Evolutionary conservation across 2,888 invertebrate species (phyloP).

Genomic region (Hecatera dysodea): DNA sequence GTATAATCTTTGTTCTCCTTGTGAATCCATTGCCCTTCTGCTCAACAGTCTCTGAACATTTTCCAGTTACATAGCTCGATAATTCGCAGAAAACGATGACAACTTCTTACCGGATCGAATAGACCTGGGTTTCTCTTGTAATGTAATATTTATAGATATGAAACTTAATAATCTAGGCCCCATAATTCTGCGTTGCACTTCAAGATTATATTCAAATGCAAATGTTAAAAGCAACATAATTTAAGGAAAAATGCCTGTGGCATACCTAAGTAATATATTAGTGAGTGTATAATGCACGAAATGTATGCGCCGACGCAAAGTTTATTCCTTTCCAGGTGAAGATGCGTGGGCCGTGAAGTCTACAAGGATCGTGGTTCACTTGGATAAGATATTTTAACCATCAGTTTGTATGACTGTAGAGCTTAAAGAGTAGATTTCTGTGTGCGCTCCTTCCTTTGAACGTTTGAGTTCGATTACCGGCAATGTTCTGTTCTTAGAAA

Average conservation of each 20-base stretch:
- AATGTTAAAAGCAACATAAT: constrained; percentile 68
- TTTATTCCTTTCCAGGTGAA: constrained; percentile 76
- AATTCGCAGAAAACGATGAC: constrained; percentile 54
- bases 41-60: constrained; percentile 23
- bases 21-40: constrained; percentile 2
- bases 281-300: constrained; percentile 75
- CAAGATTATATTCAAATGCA: constrained; percentile 67
- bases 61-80: constrained; percentile 40
- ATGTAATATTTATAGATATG: constrained; percentile 54
- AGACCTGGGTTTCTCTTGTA: constrained; percentile 40
- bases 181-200: constrained; percentile 61
- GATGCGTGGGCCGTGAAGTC: constrained; percentile 79
- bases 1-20: background rate
- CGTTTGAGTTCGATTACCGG: constrained; percentile 31
- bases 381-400: constrained; percentile 60
- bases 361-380: constrained; percentile 61
- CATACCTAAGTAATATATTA: constrained; percentile 71
- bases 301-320: constrained; percentile 79
- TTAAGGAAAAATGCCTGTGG: constrained; percentile 67
- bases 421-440: constrained; percentile 22
- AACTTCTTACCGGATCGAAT: constrained; percentile 49
- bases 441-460: constrained; percentile 17
- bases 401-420: constrained; percentile 16
- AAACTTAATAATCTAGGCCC: constrained; percentile 54
- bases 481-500: constrained; percentile 33